Evolutionary conservation across 92 coral and sea anemone species (phyloP), one percentile per base, ranked within the genome.

Genomic region (Porites evermanni): DNA sequence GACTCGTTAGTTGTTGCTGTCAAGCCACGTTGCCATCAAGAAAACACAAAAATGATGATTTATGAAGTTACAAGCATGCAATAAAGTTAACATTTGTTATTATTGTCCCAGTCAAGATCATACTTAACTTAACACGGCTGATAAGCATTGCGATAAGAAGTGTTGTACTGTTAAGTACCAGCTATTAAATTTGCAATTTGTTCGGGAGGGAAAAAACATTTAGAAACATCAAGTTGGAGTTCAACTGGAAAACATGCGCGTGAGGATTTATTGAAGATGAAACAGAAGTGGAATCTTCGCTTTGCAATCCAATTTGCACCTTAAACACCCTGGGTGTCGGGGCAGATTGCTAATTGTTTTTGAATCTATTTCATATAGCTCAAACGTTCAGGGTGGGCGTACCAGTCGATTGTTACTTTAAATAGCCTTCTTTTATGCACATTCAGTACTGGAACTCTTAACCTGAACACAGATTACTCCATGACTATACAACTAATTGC

Each of bases 261-360:
- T 24, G 81, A 63, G 54, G 47, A 38, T 12, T 67, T 75, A 58
- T 77, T 20, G 64, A 20, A 20, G 74, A 32, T 3, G 26, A 80
- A 80, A 11, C 24, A 67, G 70, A 70, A 81, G 71, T 10, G 59
- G 4, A 9, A 19, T 8, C 17, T 54, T 20, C 12, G 53, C 75
- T 29, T 53, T 70, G 85, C 50, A 82, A 72, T 82, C 86, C 64
- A 82, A 82, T 82, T 82, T 72, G n/a, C 86, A 82, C 47, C 47
- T 38, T 38, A 38, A 38, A 38, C 5, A 38, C 86, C 78, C 21
- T 61, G 47, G 72, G 69, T 47, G 79, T 73, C 21, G 50, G 51
- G 79, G 69, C 59, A 70, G 59, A 81, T 70, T 81, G 78, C 78
- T 70, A 70, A 70, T 70, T 70, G 86, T 81, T 81, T 70, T 70